phyloP scores from a whole-genome alignment of 2,888 invertebrate genomes.

The Pristionchus entomophagus region DNA sequence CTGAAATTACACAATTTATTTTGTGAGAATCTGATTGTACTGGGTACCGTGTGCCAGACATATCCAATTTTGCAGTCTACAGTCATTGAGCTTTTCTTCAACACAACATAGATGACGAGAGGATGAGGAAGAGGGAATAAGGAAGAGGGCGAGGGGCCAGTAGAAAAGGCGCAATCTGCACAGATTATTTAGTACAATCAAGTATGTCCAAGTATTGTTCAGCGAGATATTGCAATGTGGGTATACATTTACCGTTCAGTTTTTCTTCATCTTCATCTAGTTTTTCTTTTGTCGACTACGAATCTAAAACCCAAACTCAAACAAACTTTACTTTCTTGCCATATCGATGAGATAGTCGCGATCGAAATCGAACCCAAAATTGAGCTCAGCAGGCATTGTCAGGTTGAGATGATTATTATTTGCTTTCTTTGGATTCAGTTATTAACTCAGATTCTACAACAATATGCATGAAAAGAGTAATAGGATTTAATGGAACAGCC shows the following conservation, averaged over 20 bases:
- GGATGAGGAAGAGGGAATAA: no score
- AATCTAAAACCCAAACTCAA: background rate
- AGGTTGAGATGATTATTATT: no score
- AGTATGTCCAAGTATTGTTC: no score
- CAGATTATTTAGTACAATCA: no score
- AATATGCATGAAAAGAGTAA: background rate
- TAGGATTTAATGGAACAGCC: no score
- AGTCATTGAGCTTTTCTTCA: background rate
- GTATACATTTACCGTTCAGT: no score
- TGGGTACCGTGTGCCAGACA: background rate
- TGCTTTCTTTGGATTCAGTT: no score
- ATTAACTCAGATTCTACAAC: background rate
- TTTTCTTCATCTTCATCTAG: no score
- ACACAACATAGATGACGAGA: background rate
- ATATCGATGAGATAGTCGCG: background rate
- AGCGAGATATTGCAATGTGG: no score
- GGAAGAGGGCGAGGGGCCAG: background rate
- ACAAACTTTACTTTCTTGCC: background rate
- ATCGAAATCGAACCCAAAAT: background rate
- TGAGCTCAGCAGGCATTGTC: background rate
- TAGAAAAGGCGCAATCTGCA: background rate
- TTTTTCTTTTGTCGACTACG: no score
- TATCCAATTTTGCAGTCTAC: background rate
- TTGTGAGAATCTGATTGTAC: no score
- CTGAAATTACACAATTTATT: background rate